phyloP scores from a whole-genome alignment of 2,888 invertebrate genomes.

The Ephialtes manifestator region DNA sequence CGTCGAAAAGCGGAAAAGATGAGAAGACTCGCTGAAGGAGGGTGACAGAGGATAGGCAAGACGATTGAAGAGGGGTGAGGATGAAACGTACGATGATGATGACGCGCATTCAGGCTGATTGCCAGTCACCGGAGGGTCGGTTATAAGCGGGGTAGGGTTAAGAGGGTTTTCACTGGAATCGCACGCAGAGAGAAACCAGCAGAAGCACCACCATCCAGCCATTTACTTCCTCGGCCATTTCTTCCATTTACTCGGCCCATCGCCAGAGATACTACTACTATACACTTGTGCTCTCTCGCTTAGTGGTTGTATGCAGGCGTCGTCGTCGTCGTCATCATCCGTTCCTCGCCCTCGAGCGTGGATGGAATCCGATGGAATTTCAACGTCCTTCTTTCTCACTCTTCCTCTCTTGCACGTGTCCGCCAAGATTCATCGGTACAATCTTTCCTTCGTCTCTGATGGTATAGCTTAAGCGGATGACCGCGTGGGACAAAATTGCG shows the following conservation, averaged over 20 bases:
- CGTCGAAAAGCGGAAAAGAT: slow-evolving; percentile 55
- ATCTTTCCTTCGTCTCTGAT: slow-evolving; percentile 2
- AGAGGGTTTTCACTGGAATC: slow-evolving; percentile 60
- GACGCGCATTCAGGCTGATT: slow-evolving; percentile 78
- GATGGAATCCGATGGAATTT: slow-evolving; percentile 37
- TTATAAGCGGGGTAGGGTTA: slow-evolving; percentile 49
- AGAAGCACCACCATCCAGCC: slow-evolving; percentile 39
- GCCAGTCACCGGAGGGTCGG: slow-evolving; percentile 68
- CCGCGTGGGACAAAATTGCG: slow-evolving; percentile 27
- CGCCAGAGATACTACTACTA: slow-evolving; percentile 17
- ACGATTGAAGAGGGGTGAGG: slow-evolving; percentile 56
- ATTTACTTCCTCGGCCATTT: slow-evolving; percentile 73
- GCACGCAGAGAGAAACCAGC: slow-evolving; percentile 54
- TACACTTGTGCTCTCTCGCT: slow-evolving; percentile 22
- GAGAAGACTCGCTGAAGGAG: slow-evolving; percentile 46
- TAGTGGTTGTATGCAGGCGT: slow-evolving; percentile 59
- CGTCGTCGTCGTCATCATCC: slow-evolving; percentile 55
- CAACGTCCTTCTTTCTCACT: background rate
- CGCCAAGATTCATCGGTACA: background rate
- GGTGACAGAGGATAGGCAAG: slow-evolving; percentile 51
- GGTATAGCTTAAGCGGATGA: background rate
- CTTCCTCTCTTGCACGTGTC: slow-evolving; percentile 13
- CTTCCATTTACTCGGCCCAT: slow-evolving; percentile 63
- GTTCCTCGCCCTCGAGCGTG: slow-evolving; percentile 48
- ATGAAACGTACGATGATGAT: slow-evolving; percentile 72